Base-by-base conservation (phyloP, 1,140 invertebrate genomes). In the Drosophila asahinai region DNA sequence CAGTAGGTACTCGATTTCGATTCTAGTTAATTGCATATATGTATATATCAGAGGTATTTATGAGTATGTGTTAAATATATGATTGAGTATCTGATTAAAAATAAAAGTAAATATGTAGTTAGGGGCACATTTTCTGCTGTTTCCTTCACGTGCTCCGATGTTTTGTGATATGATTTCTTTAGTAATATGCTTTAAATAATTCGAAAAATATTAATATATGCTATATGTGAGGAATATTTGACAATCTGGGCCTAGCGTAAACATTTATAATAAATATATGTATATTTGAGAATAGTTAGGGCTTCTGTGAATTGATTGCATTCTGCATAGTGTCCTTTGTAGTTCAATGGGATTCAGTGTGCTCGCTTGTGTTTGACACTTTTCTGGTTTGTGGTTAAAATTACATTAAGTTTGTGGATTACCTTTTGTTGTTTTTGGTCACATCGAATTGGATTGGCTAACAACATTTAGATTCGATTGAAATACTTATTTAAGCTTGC, bases 381-480 rank as follows among this genome's bases (percentile, higher is more conserved):
- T 81, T 70, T 51, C 64, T 57, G 1, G 27, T 19, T 74, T 79
- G 40, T 65, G 22, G 19, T 43, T 77, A 59, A 79, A 79, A 72
- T 72, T 78, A 87, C 68, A 78, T 70, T 71, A 73, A 68, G 64
- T 61, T 83, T 36, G 45, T 36, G 62, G 60, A 49, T 73, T 61
- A 64, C 33, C 54, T 59, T 42, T 68, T 76, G 76, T 80, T 76
- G 64, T 17, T 67, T 67, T 73, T 65, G 83, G 72, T 77, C 76
- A 87, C 83, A 86, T 83, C 60, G 64, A 86, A 71, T 79, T 61
- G 42, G 38, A 38, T 73, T 80, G 59, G 62, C 73, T 89, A 84
- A 83, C 80, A 87, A 87, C 84, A 87, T 89, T 90, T 60, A 90
- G 78, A 89, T 80, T 80, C 30, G 60, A 72, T 54, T 79, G 66